phyloP scores from a whole-genome alignment of 53 echinoderm and acorn worm genomes.

The Stichopus horrens region DNA sequence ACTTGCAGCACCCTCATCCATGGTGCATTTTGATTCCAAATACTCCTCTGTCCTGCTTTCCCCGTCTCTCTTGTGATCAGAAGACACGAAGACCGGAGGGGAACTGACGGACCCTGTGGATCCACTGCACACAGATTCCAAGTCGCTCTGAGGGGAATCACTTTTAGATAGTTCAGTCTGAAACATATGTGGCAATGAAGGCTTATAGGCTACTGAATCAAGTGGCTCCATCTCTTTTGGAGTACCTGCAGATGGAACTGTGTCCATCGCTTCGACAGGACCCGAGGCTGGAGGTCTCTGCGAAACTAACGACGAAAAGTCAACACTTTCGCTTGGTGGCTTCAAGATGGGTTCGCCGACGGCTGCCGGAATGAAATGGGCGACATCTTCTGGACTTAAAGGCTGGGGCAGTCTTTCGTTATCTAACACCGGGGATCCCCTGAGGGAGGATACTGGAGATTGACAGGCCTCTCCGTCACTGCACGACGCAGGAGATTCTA shows the following conservation, averaged over 20 bases:
- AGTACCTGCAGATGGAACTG: neutral
- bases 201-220: neutral
- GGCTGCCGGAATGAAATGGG: conserved; percentile 66
- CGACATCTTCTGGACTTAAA: conserved; percentile 59
- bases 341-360: conserved; percentile 68
- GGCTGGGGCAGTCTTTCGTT: conserved; percentile 62
- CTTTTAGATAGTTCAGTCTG: conserved; percentile 41
- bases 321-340: conserved; percentile 51
- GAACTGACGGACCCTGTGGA: conserved; percentile 63
- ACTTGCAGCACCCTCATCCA: conserved; percentile 40
- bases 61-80: conserved; percentile 44
- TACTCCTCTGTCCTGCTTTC: conserved; percentile 70
- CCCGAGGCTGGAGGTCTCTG: conserved; percentile 54
- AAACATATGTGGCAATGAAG: conserved; percentile 42
- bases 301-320: conserved; percentile 67
- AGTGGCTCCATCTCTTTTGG: neutral
- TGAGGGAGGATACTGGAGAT: conserved; percentile 6
- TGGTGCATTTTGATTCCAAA: conserved; percentile 52
- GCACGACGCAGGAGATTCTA: conserved; percentile 38
- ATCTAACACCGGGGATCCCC: neutral
- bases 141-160: conserved; percentile 83
- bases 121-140: conserved; percentile 64
- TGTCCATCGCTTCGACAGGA: conserved; percentile 58
- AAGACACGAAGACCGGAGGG: conserved; percentile 48
- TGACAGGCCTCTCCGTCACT: conserved; percentile 46